Evolutionary conservation across 2,888 invertebrate species (phyloP).

Genomic region (Leptothorax acervorum): DNA sequence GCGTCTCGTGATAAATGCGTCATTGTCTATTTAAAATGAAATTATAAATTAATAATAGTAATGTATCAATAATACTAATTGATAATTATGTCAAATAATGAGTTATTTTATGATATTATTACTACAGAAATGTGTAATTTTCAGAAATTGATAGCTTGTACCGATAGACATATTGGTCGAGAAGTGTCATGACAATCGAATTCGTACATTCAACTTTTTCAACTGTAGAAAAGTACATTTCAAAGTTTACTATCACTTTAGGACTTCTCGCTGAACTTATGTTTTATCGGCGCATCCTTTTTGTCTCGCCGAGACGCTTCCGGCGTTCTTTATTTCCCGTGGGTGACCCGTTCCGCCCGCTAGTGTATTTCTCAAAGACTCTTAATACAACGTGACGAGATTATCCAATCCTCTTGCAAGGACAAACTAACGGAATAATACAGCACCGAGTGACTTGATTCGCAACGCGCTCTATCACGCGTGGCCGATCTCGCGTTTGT

Average conservation of each 20-base stretch:
- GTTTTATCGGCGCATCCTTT: slow-evolving; percentile 63
- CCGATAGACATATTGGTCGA: neutral
- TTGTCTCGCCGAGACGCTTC: slow-evolving; percentile 38
- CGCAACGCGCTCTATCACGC: slow-evolving; percentile 16
- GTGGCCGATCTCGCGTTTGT: neutral
- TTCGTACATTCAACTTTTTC: slow-evolving; percentile 13
- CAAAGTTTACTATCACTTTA: slow-evolving; percentile 70
- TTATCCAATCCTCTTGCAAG: slow-evolving; percentile 47
- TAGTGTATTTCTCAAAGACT: slow-evolving; percentile 36
- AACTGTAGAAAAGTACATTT: slow-evolving; percentile 51
- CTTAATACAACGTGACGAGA: slow-evolving; percentile 52
- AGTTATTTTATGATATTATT: slow-evolving; percentile 6
- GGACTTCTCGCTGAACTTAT: slow-evolving; percentile 68
- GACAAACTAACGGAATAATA: slow-evolving; percentile 27
- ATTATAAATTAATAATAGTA: neutral
- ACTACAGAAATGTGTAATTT: neutral
- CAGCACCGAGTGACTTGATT: slow-evolving; percentile 9
- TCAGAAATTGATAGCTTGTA: neutral
- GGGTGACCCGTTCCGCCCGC: slow-evolving; percentile 11
- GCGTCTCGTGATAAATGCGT: slow-evolving; percentile 6
- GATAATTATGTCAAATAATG: neutral
- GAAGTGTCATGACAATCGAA: neutral
- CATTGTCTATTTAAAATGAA: neutral
- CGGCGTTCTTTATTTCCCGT: slow-evolving; percentile 53
- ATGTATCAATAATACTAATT: neutral